These are phyloP conservation scores for Lordiphosa stackelbergi DNA, from an alignment of 1,140 invertebrate genomes.

Conservation along the genomic window DNA sequence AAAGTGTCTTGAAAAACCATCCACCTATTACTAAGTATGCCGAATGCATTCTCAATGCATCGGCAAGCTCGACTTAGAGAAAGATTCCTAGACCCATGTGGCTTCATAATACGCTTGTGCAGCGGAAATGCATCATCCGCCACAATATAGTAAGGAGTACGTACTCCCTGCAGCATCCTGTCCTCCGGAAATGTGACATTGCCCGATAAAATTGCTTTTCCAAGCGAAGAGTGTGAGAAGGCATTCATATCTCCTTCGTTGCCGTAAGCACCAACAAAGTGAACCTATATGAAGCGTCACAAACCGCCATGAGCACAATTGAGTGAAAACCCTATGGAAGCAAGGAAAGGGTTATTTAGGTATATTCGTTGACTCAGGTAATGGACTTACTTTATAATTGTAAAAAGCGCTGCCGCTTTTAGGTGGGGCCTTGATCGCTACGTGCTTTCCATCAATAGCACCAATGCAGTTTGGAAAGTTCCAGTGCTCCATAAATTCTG, in stretches of 20 bases:
- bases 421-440: not conserved
- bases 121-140: not conserved
- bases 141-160: not conserved
- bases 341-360: not conserved
- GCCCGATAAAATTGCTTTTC: too few species aligned
- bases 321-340: not conserved
- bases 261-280: slow-evolving; percentile 1
- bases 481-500: too few species aligned
- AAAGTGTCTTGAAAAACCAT: too few species aligned
- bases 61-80: not conserved
- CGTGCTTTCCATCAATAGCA: not conserved
- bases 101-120: slow-evolving; percentile 1
- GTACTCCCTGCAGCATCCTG: not conserved
- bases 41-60: too few species aligned
- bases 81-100: not conserved
- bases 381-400: not conserved
- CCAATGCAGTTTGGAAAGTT: too few species aligned
- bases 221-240: too few species aligned
- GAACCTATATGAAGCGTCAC: slow-evolving; percentile 1
- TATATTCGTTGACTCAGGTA: not conserved
- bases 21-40: too few species aligned
- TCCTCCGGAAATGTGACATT: not conserved
- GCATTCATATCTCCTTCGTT: too few species aligned
- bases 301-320: not conserved
- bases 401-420: not conserved